Base-by-base conservation (phyloP, 2,888 invertebrate species). In the Drosophila leonis region DNA sequence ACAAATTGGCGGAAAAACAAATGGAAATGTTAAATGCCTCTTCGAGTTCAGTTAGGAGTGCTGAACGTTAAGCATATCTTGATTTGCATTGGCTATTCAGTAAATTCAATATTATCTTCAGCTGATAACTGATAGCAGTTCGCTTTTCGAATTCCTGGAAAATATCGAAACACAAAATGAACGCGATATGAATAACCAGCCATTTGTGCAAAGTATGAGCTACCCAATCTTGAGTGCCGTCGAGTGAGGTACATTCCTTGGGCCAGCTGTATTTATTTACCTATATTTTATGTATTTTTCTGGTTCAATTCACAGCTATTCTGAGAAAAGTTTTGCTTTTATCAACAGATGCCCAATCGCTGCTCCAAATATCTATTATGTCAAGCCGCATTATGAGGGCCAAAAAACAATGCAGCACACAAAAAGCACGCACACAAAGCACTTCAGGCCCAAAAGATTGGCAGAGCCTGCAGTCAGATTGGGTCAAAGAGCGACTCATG, bases 391-490 rank as follows among this genome's bases (percentile, higher is more conserved):
- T 56, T 37, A 42, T 52, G 52, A 46, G 49, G 59, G 39, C 55
- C 4, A 29, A 20, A 62, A 60, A 56, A 79, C 37, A 56, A 15
- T 42, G 49, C 27, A 12, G 54, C 37, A n/a, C 8, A 51, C 18
- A 41, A 68, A 24, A 65, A 41, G 57, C 68, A 70, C 75, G 71
- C 68, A 65, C 69, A 65, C 63, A 75, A 65, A 68, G 68, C 66
- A 86, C 78, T 86, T 72, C 39, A 68, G 42, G 48, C 29, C 42
- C 42, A 69, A 56, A 56, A 67, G 75, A 69, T 71, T 83, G 78
- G 46, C 72, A 81, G 41, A 20, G 75, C 69, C 73, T 63, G 60
- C 42, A 72, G 54, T 41, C 46, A 29, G 71, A 67, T 72, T 54
- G 64, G 74, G 67, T 73, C 75, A 66, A 42, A 72, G 35, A 59